These are phyloP conservation scores for Aphelocoma coerulescens DNA, from an alignment of 2,113 vertebrate species.

Conservation along the genomic window DNA sequence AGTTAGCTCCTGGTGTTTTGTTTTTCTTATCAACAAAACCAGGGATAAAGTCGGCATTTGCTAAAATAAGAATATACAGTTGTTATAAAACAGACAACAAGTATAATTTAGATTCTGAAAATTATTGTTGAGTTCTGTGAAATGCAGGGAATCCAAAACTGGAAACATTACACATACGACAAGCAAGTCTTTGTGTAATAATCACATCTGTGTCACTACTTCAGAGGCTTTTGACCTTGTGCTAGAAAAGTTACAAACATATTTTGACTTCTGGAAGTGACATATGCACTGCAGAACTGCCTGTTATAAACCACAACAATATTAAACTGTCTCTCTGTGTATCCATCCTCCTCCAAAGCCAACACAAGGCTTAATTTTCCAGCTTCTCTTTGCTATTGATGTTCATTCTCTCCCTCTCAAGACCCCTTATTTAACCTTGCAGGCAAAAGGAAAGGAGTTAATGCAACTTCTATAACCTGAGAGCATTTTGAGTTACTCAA, in stretches of 20 bases:
- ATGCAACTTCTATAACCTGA: neutral
- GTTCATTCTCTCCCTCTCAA: neutral
- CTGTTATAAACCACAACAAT: neutral
- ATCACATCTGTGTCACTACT: neutral
- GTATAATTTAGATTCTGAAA: neutral
- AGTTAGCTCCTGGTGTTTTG: neutral
- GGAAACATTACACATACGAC: neutral
- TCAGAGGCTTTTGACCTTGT: neutral
- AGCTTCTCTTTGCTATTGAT: neutral
- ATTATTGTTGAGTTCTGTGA: neutral
- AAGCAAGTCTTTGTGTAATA: neutral
- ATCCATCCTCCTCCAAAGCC: neutral
- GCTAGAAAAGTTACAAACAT: neutral
- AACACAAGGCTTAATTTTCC: neutral
- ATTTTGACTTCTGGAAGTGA: conserved; percentile 34
- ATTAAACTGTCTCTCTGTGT: neutral
- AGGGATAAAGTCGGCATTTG: neutral
- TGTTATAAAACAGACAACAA: neutral
- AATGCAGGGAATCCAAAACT: neutral
- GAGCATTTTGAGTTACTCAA: neutral
- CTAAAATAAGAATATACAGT: neutral
- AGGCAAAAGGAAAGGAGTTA: neutral
- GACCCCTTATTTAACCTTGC: neutral
- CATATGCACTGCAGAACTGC: neutral
- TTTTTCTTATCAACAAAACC: neutral